Evolutionary conservation across 1,140 invertebrate species (phyloP).

Genomic region (Apis laboriosa): DNA sequence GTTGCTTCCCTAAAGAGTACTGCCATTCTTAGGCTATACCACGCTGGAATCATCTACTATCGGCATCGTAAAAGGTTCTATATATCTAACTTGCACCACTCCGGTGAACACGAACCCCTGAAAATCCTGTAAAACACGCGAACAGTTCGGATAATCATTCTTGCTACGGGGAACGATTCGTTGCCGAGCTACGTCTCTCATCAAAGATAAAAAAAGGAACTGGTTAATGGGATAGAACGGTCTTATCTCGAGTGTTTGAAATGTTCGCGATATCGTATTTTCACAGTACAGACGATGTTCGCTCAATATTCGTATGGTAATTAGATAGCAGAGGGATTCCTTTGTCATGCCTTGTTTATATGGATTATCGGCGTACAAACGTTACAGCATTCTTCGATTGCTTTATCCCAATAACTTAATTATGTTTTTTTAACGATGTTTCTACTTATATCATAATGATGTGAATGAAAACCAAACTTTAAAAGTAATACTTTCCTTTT

Average conservation of each 20-base stretch:
- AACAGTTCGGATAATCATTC: slow-evolving; percentile 61
- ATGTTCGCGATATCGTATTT: slow-evolving; percentile 25
- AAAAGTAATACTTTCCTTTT: neutral
- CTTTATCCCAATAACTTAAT: neutral
- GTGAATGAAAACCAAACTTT: slow-evolving; percentile 6
- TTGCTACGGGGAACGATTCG: slow-evolving; percentile 57
- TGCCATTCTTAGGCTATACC: slow-evolving; percentile 45
- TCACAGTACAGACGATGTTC: slow-evolving; percentile 2
- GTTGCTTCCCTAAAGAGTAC: slow-evolving; percentile 54
- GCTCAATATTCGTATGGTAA: slow-evolving; percentile 30
- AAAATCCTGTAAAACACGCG: slow-evolving; percentile 67
- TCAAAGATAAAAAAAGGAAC: slow-evolving; percentile 61
- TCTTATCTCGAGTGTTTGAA: slow-evolving; percentile 45
- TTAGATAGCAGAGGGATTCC: slow-evolving; percentile 5
- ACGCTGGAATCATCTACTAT: slow-evolving; percentile 42
- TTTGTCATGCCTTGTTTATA: slow-evolving; percentile 7
- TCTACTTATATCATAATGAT: neutral
- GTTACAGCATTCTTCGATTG: slow-evolving; percentile 5
- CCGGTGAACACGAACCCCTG: slow-evolving; percentile 55
- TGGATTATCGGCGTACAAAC: neutral
- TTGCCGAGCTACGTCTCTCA: slow-evolving; percentile 56
- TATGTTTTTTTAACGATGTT: neutral
- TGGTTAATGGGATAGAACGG: slow-evolving; percentile 50
- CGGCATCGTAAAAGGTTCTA: slow-evolving; percentile 56
- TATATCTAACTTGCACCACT: slow-evolving; percentile 51